Evolutionary conservation across 2,888 invertebrate species (phyloP).

Genomic region (Merodon equestris): DNA sequence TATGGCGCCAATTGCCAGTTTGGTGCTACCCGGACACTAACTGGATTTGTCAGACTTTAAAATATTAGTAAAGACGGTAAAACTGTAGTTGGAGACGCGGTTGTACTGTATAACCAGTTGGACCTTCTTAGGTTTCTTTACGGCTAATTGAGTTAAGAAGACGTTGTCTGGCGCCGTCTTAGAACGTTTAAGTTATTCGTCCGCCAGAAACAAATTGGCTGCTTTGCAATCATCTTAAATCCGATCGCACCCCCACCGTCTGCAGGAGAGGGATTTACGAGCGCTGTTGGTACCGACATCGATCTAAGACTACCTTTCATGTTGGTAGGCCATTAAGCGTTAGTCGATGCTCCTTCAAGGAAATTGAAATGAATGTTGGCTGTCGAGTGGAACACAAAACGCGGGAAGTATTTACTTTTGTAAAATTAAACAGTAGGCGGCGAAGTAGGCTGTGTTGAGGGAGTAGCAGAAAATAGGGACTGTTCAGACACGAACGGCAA

Average conservation of each 20-base stretch:
- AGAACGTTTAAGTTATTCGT: too few relatives aligned
- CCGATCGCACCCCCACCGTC: background rate
- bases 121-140: slow-evolving; percentile 52
- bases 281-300: background rate
- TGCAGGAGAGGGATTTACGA: background rate
- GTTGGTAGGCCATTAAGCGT: slow-evolving; percentile 75
- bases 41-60: slow-evolving; percentile 56
- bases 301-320: slow-evolving; percentile 73
- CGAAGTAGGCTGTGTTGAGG: background rate
- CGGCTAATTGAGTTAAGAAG: slow-evolving; percentile 32
- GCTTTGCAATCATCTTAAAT: slow-evolving; percentile 21
- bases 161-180: slow-evolving; percentile 21
- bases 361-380: slow-evolving; percentile 74
- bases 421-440: slow-evolving; percentile 47
- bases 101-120: background rate
- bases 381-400: slow-evolving; percentile 69
- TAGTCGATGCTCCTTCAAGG: slow-evolving; percentile 70
- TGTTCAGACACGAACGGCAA: slow-evolving; percentile 38
- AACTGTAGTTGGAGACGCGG: slow-evolving; percentile 31
- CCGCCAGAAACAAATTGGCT: background rate
- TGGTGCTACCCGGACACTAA: slow-evolving; percentile 11
- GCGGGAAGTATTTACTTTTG: slow-evolving; percentile 74
- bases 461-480: background rate
- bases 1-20: background rate
- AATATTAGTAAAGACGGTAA: slow-evolving; percentile 50